These are phyloP conservation scores for Crocuta crocuta DNA, from an alignment of 2,113 vertebrate species.

Conservation along the genomic window DNA sequence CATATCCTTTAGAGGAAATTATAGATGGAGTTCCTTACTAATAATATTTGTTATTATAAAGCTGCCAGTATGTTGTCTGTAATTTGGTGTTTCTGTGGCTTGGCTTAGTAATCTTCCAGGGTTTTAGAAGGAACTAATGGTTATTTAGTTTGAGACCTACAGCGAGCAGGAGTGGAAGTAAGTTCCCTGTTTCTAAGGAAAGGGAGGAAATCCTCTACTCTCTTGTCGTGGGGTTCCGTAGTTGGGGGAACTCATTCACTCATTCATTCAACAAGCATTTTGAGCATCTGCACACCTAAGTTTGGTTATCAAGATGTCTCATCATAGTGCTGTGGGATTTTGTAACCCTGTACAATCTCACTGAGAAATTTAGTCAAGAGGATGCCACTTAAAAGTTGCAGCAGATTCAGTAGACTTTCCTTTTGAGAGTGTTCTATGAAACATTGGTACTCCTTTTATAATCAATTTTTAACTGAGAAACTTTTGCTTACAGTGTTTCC, in stretches of 20 bases:
- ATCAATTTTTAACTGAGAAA: slow-evolving; percentile 29
- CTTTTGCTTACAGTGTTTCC: not conserved
- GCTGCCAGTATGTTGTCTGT: not conserved
- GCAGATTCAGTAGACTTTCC: not conserved
- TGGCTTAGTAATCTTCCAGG: not conserved
- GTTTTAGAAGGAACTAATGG: slow-evolving; percentile 16
- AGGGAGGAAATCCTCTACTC: not conserved
- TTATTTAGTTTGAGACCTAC: not conserved
- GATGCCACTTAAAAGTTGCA: no score
- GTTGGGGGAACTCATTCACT: not conserved
- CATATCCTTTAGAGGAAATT: slow-evolving; percentile 46
- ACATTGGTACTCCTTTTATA: not conserved
- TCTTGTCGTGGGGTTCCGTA: not conserved
- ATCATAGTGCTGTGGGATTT: not conserved
- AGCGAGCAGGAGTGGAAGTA: not conserved
- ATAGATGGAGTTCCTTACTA: not conserved
- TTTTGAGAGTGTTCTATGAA: not conserved
- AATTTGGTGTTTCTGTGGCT: slow-evolving; percentile 51
- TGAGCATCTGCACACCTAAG: not conserved
- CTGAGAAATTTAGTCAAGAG: not conserved
- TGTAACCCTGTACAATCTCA: not conserved
- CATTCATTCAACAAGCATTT: not conserved
- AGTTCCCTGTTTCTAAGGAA: not conserved
- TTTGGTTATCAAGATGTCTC: not conserved
- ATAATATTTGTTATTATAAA: slow-evolving; percentile 21